These are phyloP conservation scores for Cremastinae sp. DNA, from an alignment of 2,888 invertebrate species.

Conservation along the genomic window DNA sequence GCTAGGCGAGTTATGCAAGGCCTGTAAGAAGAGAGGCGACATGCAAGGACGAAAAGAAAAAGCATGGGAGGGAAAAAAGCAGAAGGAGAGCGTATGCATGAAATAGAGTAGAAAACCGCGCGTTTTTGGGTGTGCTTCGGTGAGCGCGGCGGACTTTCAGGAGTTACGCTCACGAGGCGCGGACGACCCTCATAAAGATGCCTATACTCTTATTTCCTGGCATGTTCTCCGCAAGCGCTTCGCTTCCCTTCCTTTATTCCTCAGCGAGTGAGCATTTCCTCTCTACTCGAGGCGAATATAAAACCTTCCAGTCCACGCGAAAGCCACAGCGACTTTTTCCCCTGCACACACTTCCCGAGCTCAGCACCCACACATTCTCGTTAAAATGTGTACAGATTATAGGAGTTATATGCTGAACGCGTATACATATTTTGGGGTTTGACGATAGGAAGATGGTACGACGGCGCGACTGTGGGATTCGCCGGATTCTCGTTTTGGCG, in stretches of 20 bases:
- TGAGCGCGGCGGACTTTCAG: constrained; percentile 63
- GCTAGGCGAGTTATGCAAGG: constrained; percentile 35
- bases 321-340: not conserved
- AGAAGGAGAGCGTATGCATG: constrained; percentile 22
- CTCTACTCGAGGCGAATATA: constrained; percentile 55
- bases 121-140: constrained; percentile 37
- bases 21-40: constrained; percentile 42
- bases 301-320: constrained; percentile 42
- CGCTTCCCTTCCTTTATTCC: constrained; percentile 12
- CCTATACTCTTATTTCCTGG: constrained; percentile 67
- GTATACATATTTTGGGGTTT: constrained; percentile 6
- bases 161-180: constrained; percentile 70
- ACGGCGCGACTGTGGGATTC: constrained; percentile 69
- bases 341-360: no score
- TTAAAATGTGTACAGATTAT: constrained; percentile 18
- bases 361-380: not conserved
- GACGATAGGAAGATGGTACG: constrained; percentile 37
- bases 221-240: constrained; percentile 10
- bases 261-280: constrained; percentile 48
- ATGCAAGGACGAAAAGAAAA: constrained; percentile 28
- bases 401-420: constrained; percentile 16
- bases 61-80: constrained; percentile 26
- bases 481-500: constrained; percentile 64
- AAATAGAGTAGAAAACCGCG: constrained; percentile 36
- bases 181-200: constrained; percentile 72